Evolutionary conservation across 2,797 vertebrate genomes (phyloP).

Genomic region (Xiphophorus birchmanni): DNA sequence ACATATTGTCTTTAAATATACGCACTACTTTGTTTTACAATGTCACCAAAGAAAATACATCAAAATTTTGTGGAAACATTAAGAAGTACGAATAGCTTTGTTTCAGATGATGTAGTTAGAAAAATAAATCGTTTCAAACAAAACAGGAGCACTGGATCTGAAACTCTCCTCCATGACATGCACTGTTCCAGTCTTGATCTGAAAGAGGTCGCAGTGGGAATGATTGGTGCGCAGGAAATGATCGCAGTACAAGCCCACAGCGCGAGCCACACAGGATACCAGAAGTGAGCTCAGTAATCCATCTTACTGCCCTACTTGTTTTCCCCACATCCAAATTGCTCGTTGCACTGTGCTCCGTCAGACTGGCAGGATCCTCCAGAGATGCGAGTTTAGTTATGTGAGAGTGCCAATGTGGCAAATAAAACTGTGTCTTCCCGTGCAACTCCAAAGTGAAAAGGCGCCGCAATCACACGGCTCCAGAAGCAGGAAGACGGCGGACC

Average conservation of each 20-base stretch:
- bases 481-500: conserved; percentile 33
- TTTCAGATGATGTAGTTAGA: conserved; percentile 43
- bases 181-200: conserved; percentile 29
- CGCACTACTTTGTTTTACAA: background rate
- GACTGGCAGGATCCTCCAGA: conserved; percentile 50
- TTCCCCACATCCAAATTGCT: conserved; percentile 19
- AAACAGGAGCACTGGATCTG: conserved; percentile 40
- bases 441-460: conserved; percentile 53
- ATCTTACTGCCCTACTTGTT: conserved; percentile 62
- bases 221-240: conserved; percentile 38
- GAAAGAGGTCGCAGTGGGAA: conserved; percentile 40
- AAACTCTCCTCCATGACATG: conserved; percentile 25
- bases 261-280: conserved; percentile 50
- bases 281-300: conserved; percentile 54
- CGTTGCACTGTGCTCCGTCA: conserved; percentile 22
- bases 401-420: conserved; percentile 57
- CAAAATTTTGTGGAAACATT: background rate
- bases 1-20: background rate
- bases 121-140: conserved; percentile 53
- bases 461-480: conserved; percentile 45
- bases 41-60: background rate
- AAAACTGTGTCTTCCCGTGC: conserved; percentile 43
- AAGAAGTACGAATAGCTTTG: background rate
- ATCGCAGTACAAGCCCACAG: conserved; percentile 12
- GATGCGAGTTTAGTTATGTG: conserved; percentile 47